Evolutionary conservation across 2,797 vertebrate species (phyloP).

Genomic region (Sylvilagus floridanus): DNA sequence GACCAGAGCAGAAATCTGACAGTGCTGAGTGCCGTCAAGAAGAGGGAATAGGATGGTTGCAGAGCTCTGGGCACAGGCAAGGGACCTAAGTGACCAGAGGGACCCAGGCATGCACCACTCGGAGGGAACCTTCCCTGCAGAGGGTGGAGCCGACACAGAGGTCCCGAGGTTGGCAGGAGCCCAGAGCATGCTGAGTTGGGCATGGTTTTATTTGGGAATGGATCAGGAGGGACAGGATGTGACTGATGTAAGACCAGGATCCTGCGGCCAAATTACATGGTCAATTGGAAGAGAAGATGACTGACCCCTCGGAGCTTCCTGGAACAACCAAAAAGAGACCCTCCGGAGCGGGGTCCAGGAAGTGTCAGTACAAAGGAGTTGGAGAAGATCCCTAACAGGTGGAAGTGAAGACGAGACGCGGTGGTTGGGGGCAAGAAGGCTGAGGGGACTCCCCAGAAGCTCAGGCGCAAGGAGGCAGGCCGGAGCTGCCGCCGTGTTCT

Average conservation of each 20-base stretch:
- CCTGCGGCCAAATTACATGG: neutral
- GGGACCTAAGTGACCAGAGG: neutral
- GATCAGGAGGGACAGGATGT: neutral
- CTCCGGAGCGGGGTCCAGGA: neutral
- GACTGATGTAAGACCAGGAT: too few species aligned
- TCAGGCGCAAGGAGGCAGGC: fast-evolving
- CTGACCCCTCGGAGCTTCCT: neutral
- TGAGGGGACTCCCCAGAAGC: neutral
- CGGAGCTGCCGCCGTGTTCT: fast-evolving
- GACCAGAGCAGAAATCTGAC: neutral
- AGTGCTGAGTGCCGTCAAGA: neutral
- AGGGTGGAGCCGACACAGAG: neutral
- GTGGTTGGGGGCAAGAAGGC: neutral
- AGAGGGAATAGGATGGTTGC: neutral
- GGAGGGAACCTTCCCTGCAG: fast-evolving
- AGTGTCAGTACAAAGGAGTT: neutral
- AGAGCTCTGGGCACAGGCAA: fast-evolving
- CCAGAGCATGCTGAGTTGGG: neutral
- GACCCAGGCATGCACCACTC: neutral
- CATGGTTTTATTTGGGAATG: too few species aligned
- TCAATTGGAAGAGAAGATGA: conserved; percentile 45
- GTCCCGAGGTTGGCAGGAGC: neutral
- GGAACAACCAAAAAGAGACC: conserved; percentile 48
- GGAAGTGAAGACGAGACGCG: neutral
- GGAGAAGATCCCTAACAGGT: neutral